Evolutionary conservation across 2,888 invertebrate genomes (phyloP).

Genomic region (Hydropsyche betteni): DNA sequence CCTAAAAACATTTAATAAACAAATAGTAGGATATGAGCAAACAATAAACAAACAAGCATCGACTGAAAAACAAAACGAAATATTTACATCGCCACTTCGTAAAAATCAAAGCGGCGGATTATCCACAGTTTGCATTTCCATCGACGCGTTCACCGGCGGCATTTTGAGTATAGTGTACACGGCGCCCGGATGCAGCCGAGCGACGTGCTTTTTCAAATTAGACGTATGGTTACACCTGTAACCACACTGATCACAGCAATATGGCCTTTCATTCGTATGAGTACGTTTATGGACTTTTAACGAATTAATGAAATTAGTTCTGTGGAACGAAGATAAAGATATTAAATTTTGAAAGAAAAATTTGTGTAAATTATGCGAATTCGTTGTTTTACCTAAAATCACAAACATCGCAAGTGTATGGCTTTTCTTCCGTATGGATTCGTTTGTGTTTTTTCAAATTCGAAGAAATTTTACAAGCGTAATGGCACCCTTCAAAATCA

Average conservation of each 20-base stretch:
- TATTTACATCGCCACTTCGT: too few relatives aligned
- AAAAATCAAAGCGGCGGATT: constrained; percentile 5
- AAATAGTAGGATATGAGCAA: too few relatives aligned
- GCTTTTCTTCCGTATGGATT: constrained; percentile 61
- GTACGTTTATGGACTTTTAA: constrained; percentile 59
- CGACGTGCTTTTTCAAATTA: constrained; percentile 63
- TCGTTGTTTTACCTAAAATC: constrained; percentile 56
- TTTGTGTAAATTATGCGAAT: background rate
- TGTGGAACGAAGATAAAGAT: constrained; percentile 33
- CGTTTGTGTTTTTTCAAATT: constrained; percentile 64
- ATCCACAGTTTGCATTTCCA: constrained; percentile 33
- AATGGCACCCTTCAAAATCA: constrained; percentile 64
- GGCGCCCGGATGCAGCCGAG: constrained; percentile 56
- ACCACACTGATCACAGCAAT: constrained; percentile 59
- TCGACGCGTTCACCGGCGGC: constrained; percentile 28
- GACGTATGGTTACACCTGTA: constrained; percentile 64
- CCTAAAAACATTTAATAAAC: too few relatives aligned
- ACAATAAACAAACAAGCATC: too few relatives aligned
- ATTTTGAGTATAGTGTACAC: constrained; percentile 49
- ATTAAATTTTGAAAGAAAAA: background rate
- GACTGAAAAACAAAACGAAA: too few relatives aligned
- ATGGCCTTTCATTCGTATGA: constrained; percentile 61
- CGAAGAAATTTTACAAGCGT: constrained; percentile 64
- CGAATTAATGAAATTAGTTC: constrained; percentile 62
- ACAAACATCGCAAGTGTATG: constrained; percentile 63